Conservation (phyloP, 2,113 vertebrate species). For the Heterotis niloticus region DNA sequence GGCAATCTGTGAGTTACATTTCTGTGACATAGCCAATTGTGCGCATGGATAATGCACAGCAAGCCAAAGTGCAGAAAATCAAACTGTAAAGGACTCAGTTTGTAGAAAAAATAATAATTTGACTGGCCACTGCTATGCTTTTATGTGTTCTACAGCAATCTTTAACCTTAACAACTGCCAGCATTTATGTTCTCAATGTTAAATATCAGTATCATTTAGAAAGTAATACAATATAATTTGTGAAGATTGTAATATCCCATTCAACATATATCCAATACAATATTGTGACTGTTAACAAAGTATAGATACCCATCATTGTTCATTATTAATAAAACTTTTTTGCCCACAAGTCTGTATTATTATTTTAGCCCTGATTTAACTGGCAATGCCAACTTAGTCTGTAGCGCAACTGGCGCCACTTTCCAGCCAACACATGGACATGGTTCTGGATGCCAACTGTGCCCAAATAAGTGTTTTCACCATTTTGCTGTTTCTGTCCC, state of each 20-base stretch:
- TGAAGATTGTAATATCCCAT: too few species aligned
- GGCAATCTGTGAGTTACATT: slow-evolving; percentile 73
- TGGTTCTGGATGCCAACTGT: not conserved
- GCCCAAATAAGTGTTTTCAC: not conserved
- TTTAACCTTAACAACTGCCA: too few species aligned
- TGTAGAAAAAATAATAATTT: too few species aligned
- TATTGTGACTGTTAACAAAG: too few species aligned
- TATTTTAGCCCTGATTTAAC: not conserved
- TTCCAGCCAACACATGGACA: not conserved
- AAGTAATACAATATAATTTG: too few species aligned
- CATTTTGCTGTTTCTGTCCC: not conserved
- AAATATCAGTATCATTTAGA: too few species aligned
- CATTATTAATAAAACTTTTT: not conserved
- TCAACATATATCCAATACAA: too few species aligned
- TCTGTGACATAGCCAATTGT: slow-evolving; percentile 52
- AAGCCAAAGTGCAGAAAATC: slow-evolving; percentile 71
- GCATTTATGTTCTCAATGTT: too few species aligned
- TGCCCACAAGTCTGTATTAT: not conserved
- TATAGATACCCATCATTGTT: too few species aligned
- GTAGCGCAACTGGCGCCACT: not conserved
- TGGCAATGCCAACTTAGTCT: not conserved
- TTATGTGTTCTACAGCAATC: too few species aligned
- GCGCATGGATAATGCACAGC: slow-evolving; percentile 49
- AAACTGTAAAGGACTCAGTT: slow-evolving; percentile 47
- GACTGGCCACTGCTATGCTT: too few species aligned